Conservation (phyloP, 2,797 vertebrate species). For the Diceros bicornis region DNA sequence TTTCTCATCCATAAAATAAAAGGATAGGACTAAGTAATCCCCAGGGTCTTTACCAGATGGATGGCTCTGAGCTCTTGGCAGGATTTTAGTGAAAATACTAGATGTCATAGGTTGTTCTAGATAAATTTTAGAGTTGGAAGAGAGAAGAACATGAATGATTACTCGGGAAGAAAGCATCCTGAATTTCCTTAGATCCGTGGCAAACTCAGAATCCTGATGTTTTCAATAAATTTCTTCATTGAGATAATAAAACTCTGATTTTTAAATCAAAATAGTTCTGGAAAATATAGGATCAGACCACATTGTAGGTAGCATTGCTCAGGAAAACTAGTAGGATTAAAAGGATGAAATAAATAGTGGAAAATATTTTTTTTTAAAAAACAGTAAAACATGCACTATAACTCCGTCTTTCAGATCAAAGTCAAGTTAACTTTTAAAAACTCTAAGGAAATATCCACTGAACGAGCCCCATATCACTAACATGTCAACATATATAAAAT, state of each 20-base stretch:
- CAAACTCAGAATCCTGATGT: not conserved
- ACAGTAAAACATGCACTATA: no score
- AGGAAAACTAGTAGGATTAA: no score
- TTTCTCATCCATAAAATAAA: not conserved
- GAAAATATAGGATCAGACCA: no score
- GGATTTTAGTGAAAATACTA: not conserved
- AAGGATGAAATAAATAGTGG: no score
- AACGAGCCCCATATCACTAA: not conserved
- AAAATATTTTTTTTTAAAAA: no score
- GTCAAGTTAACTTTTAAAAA: not conserved
- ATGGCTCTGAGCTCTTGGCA: not conserved
- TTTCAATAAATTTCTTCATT: slow-evolving; percentile 81
- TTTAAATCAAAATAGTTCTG: not conserved
- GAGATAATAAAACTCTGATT: slow-evolving; percentile 87
- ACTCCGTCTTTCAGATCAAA: no score
- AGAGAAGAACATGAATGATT: not conserved
- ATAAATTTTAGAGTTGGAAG: not conserved
- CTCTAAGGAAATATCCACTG: not conserved
- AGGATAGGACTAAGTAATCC: not conserved
- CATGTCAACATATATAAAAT: not conserved
- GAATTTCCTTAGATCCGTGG: not conserved
- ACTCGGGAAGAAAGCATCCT: not conserved
- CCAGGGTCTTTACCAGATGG: not conserved
- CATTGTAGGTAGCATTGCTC: no score
- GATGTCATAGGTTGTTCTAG: not conserved